Evolutionary conservation across 2,888 invertebrate species (phyloP).

Genomic region (Meliscaeva auricollis): DNA sequence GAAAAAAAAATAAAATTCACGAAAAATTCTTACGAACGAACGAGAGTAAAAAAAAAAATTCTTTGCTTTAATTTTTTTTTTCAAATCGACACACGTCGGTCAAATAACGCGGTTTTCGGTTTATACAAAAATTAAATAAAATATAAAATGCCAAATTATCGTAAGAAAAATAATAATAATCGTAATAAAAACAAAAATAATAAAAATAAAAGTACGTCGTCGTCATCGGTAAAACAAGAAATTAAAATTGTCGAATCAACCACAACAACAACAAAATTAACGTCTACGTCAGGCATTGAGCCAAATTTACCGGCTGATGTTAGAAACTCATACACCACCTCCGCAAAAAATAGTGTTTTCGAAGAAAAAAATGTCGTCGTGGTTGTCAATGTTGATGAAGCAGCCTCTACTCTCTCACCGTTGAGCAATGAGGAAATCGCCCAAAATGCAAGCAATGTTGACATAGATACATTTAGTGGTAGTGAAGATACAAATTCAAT

Average conservation of each 20-base stretch:
- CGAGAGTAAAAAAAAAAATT: conserved; percentile 22
- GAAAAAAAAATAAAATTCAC: conserved; percentile 45
- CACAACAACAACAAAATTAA: not conserved
- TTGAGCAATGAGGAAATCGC: conserved; percentile 70
- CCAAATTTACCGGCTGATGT: conserved; percentile 70
- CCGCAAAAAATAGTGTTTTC: conserved; percentile 45
- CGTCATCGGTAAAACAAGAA: conserved; percentile 63
- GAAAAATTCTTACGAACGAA: conserved; percentile 63
- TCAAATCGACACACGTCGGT: conserved; percentile 14
- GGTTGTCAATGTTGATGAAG: conserved; percentile 53
- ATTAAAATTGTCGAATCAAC: conserved; percentile 15
- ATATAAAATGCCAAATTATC: conserved; percentile 82
- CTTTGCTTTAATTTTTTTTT: conserved; percentile 21
- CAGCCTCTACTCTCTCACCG: conserved; percentile 45
- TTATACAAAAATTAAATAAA: conserved; percentile 5
- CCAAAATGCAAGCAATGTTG: conserved; percentile 61
- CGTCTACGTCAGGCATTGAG: conserved; percentile 38
- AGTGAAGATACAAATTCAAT: conserved; percentile 57
- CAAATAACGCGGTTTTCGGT: conserved; percentile 54
- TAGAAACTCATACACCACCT: conserved; percentile 30
- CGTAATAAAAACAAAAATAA: conserved; percentile 79
- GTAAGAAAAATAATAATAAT: conserved; percentile 80
- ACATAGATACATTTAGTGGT: conserved; percentile 64
- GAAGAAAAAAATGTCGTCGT: conserved; percentile 47
- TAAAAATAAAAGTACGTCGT: conserved; percentile 58